Conservation (phyloP, 2,113 vertebrate species). For the Elachura formosa region DNA sequence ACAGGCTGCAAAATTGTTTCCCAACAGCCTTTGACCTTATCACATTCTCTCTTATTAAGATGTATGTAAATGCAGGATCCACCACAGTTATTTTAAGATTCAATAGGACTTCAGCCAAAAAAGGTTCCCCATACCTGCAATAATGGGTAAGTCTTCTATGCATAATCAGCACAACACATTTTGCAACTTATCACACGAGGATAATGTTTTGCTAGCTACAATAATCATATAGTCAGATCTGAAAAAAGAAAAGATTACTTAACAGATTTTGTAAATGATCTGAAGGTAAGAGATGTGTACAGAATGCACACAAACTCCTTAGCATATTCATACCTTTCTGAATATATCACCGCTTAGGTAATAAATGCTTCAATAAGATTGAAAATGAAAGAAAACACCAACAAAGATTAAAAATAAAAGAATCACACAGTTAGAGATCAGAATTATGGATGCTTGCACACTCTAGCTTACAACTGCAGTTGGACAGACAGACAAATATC, state of each 20-base stretch:
- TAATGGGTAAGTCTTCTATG: background rate
- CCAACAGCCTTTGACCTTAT: background rate
- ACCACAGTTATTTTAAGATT: background rate
- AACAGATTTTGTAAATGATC: background rate
- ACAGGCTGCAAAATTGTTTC: background rate
- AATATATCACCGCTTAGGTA: background rate
- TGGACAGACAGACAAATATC: background rate
- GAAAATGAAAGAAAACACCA: background rate
- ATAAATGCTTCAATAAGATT: background rate
- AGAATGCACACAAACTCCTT: background rate
- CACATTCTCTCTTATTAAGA: background rate
- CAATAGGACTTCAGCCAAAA: conserved; percentile 2
- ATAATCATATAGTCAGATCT: background rate
- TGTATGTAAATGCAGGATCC: conserved; percentile 59
- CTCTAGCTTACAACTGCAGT: background rate
- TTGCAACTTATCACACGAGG: background rate
- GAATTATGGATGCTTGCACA: background rate
- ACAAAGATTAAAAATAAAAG: background rate
- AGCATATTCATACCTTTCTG: background rate
- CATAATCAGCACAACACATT: background rate
- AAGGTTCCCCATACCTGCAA: conserved; percentile 38
- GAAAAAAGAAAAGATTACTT: background rate
- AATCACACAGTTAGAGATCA: background rate
- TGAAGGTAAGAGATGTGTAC: background rate
- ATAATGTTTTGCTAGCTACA: background rate